Evolutionary conservation across 2,797 vertebrate genomes (phyloP).

Genomic region (Enteromius argenteus): DNA sequence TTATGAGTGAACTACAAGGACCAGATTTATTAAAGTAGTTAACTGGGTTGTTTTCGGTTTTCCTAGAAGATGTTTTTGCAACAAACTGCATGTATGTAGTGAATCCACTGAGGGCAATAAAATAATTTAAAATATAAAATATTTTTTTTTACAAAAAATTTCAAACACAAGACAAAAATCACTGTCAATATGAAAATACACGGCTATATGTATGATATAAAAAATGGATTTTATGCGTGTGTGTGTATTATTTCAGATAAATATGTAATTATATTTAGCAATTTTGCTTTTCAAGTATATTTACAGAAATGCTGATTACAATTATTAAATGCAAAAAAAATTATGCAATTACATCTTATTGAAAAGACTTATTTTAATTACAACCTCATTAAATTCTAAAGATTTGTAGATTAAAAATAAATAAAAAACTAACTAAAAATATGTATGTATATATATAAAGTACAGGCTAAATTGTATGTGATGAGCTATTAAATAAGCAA

Average conservation of each 20-base stretch:
- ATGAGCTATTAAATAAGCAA: not conserved
- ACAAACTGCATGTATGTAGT: not conserved
- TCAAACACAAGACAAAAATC: not conserved
- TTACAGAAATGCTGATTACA: not conserved
- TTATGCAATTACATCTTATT: not conserved
- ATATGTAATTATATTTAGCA: not conserved
- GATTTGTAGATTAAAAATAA: not conserved
- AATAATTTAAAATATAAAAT: too few relatives aligned
- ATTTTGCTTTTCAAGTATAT: not conserved
- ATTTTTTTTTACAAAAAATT: not conserved
- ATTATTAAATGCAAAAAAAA: not conserved
- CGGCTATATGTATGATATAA: not conserved
- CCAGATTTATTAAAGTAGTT: slow-evolving; percentile 12
- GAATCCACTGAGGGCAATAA: not conserved
- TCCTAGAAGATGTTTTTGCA: not conserved
- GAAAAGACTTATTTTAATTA: not conserved
- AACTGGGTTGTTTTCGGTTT: slow-evolving; percentile 2
- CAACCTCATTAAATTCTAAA: not conserved
- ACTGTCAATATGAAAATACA: not conserved
- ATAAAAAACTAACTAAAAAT: not conserved
- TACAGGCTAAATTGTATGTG: not conserved
- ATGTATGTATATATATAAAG: not conserved
- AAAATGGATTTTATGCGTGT: not conserved
- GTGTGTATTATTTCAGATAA: not conserved
- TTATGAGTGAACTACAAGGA: not conserved